A percentile compares a stretch with the other conserved stretches of the same genome.
phyloP scores from a whole-genome alignment of 2,797 vertebrate genomes.

The Pteronotus mesoamericanus region DNA sequence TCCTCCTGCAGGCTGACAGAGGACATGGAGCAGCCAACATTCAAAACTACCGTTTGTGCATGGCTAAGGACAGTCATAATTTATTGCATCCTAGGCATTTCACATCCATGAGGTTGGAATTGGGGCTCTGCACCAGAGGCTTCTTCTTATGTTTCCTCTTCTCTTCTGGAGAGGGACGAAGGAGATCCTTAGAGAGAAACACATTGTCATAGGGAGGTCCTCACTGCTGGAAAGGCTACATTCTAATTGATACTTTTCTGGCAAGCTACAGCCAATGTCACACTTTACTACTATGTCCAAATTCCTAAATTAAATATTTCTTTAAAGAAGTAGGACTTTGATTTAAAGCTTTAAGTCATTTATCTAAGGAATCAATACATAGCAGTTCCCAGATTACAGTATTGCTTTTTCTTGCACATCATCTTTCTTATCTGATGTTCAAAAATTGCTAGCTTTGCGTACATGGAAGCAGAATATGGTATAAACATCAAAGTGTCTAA shows the following conservation, averaged over 20 bases:
- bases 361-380: neutral
- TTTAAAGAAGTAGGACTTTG: neutral
- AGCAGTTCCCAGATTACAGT: neutral
- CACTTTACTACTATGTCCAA: neutral
- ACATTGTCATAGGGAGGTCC: too few species aligned
- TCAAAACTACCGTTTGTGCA: too few species aligned
- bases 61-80: too few species aligned
- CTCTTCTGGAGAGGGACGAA: too few species aligned
- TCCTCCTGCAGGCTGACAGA: too few species aligned
- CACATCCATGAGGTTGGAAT: too few species aligned
- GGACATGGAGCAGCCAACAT: too few species aligned
- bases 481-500: neutral
- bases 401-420: neutral
- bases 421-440: neutral
- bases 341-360: slow-evolving; percentile 2
- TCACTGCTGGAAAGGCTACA: too few species aligned
- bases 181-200: too few species aligned
- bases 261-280: neutral
- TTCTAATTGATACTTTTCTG: neutral
- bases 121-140: too few species aligned
- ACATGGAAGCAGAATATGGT: neutral
- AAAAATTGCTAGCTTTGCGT: neutral
- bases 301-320: slow-evolving; percentile 21
- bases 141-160: too few species aligned
- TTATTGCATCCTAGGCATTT: too few species aligned